phyloP scores from a whole-genome alignment of 2,888 invertebrate species.

The Schizaphis graminum region DNA sequence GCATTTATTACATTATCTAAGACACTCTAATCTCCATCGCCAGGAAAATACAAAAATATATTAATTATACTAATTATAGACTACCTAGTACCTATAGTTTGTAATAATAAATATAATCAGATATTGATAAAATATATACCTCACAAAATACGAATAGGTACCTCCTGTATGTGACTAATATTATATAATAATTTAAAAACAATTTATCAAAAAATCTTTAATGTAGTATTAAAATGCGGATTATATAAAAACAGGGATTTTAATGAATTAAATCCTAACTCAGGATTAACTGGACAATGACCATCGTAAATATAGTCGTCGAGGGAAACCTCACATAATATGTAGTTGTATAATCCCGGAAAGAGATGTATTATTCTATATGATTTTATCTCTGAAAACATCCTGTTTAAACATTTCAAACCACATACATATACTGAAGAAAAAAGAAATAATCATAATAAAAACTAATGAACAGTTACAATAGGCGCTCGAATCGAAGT shows the following conservation, averaged over 20 bases:
- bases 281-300: constrained; percentile 26
- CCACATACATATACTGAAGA: not conserved
- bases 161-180: not conserved
- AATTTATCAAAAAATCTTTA: not conserved
- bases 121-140: not conserved
- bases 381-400: not conserved
- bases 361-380: not conserved
- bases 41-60: not conserved
- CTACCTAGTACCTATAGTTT: too few species aligned
- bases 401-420: not conserved
- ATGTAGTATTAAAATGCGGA: not conserved
- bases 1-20: not conserved
- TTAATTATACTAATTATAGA: not conserved
- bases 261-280: constrained; percentile 1
- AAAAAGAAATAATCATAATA: constrained; percentile 21
- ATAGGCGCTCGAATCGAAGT: not conserved
- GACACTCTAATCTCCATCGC: not conserved
- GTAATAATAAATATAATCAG: not conserved
- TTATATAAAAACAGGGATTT: not conserved
- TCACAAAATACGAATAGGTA: not conserved
- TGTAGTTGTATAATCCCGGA: not conserved
- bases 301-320: not conserved
- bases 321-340: not conserved
- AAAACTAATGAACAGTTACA: constrained; percentile 23
- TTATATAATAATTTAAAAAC: constrained; percentile 6